Evolutionary conservation across 2,888 invertebrate species (phyloP).

Genomic region (Cantharis rufa): DNA sequence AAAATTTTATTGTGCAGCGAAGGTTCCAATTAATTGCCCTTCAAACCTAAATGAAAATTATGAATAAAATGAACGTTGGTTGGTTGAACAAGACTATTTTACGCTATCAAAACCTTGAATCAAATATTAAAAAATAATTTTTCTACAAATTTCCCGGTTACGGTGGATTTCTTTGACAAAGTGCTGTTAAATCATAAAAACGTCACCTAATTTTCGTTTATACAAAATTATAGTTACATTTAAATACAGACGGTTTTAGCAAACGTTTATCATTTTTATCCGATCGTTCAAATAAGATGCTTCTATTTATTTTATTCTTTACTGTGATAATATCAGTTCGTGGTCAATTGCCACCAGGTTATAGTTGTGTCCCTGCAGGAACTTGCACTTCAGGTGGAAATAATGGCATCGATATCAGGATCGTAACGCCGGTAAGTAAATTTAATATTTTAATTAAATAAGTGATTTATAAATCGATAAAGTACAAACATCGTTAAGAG

Average conservation of each 20-base stretch:
- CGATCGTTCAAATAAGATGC: conserved; percentile 7
- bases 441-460: background rate
- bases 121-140: conserved; percentile 12
- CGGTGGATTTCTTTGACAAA: conserved; percentile 18
- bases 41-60: conserved; percentile 7
- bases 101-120: conserved; percentile 10
- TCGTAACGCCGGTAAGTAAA: conserved; percentile 41
- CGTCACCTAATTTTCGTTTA: conserved; percentile 5
- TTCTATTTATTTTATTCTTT: background rate
- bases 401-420: conserved; percentile 46
- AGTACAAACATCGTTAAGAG: background rate
- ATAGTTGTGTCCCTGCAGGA: conserved; percentile 44
- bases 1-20: background rate
- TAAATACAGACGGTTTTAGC: background rate
- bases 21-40: conserved; percentile 21
- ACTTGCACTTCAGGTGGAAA: conserved; percentile 40
- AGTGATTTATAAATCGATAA: background rate
- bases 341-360: conserved; percentile 28
- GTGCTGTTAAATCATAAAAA: conserved; percentile 7
- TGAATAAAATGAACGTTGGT: conserved; percentile 4
- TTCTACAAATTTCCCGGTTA: conserved; percentile 24
- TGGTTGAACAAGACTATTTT: conserved; percentile 7
- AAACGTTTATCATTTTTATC: background rate
- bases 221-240: background rate
- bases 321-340: background rate